Evolutionary conservation across 2,888 invertebrate species (phyloP).

Genomic region (Heteromurus nitidus): DNA sequence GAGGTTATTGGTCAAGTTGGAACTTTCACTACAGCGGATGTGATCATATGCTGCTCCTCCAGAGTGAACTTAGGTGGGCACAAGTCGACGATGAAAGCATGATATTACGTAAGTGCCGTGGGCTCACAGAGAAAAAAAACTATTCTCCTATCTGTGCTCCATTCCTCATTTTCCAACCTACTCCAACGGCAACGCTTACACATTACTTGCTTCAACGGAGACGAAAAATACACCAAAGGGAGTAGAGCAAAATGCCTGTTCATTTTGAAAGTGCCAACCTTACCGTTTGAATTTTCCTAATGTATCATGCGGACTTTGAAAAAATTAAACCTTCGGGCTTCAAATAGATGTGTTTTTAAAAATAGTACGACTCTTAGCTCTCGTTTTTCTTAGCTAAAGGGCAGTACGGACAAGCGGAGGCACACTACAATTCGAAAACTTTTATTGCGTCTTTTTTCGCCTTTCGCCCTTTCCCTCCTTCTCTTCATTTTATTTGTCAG

Average conservation of each 20-base stretch:
- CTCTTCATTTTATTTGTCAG: conserved; percentile 9
- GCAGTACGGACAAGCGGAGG: neutral
- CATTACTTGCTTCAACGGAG: too few relatives aligned
- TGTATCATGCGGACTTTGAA: neutral
- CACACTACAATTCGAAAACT: neutral
- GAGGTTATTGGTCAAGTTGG: conserved; percentile 25
- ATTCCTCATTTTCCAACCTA: too few relatives aligned
- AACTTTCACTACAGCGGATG: too few relatives aligned
- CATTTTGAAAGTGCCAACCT: neutral
- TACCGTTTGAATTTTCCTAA: conserved; percentile 16
- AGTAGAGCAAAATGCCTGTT: neutral
- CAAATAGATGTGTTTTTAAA: conserved; percentile 2
- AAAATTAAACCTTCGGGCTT: neutral
- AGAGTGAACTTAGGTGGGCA: too few relatives aligned
- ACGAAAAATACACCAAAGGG: too few relatives aligned
- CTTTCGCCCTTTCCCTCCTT: neutral
- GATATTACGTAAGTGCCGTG: too few relatives aligned
- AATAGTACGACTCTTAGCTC: neutral
- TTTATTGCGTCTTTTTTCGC: conserved; percentile 11
- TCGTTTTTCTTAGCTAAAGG: neutral
- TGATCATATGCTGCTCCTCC: too few relatives aligned
- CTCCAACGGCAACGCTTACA: too few relatives aligned
- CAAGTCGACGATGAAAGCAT: too few relatives aligned
- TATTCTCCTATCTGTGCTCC: too few relatives aligned
- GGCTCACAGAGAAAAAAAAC: too few relatives aligned